A percentile compares a stretch with the other conserved stretches of the same genome.
These are phyloP conservation scores for Tinamus major DNA, from an alignment of 2,797 vertebrate genomes.

Conservation along the genomic window DNA sequence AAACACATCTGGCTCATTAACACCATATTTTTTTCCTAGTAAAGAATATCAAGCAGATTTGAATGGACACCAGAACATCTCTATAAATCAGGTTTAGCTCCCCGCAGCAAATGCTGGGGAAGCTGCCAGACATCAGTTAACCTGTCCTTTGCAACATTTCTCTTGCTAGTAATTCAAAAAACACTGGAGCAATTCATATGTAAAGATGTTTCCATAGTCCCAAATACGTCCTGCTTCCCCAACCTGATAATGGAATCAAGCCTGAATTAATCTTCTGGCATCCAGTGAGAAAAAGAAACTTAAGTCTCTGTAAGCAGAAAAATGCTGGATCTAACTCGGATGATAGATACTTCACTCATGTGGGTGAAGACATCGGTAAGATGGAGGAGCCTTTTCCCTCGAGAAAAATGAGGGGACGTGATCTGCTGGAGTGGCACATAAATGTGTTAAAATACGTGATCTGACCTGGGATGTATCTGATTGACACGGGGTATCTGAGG, in stretches of 20 bases:
- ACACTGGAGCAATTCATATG: fast-evolving
- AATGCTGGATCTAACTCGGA: neutral
- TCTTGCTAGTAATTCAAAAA: neutral
- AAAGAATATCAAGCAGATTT: neutral
- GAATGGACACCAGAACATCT: neutral
- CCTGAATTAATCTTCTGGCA: neutral
- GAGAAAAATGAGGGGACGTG: neutral
- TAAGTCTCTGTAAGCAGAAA: neutral
- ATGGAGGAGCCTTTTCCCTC: neutral
- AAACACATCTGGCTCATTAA: slow-evolving; percentile 36
- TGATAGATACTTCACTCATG: neutral
- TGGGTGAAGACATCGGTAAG: neutral
- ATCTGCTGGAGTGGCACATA: fast-evolving
- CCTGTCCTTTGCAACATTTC: neutral
- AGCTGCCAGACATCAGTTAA: neutral
- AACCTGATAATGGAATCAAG: neutral
- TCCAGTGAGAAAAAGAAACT: neutral
- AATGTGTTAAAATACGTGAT: fast-evolving
- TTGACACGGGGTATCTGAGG: fast-evolving
- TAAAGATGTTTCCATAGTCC: neutral
- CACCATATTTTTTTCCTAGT: neutral
- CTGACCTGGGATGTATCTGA: fast-evolving
- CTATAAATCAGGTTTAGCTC: neutral
- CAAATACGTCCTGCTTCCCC: neutral
- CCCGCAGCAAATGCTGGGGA: neutral